Evolutionary conservation across 2,888 invertebrate species (phyloP).

Genomic region (Pasiphila rectangulata): DNA sequence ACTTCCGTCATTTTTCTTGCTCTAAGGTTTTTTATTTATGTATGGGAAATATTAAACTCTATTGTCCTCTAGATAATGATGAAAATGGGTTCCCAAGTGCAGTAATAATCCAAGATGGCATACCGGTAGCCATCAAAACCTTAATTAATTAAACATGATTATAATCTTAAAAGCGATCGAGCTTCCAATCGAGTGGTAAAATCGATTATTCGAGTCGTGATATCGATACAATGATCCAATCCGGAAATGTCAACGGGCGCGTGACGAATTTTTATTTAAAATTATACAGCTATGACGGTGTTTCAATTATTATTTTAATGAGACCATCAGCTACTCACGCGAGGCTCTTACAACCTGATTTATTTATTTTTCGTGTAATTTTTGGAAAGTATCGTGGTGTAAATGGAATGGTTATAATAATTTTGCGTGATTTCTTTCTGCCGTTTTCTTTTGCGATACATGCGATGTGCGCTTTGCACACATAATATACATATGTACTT

Average conservation of each 20-base stretch:
- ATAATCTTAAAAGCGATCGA: conserved; percentile 20
- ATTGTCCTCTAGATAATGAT: too few species aligned
- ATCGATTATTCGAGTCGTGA: conserved; percentile 32
- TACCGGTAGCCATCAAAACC: conserved; percentile 14
- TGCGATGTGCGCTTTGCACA: too few species aligned
- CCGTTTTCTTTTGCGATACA: too few species aligned
- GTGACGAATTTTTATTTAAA: conserved; percentile 46
- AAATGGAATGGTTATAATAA: too few species aligned
- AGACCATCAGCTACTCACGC: not conserved
- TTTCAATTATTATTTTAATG: conserved; percentile 7
- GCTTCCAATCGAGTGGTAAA: conserved; percentile 33
- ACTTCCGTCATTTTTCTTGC: too few species aligned
- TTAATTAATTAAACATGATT: conserved; percentile 18
- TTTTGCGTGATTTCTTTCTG: too few species aligned
- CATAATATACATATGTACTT: too few species aligned
- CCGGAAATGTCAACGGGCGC: conserved; percentile 40
- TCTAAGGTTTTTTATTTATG: not conserved
- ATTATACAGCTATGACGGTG: conserved; percentile 33
- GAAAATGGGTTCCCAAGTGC: not conserved
- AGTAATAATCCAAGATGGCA: not conserved
- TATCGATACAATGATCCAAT: conserved; percentile 33
- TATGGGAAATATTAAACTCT: too few species aligned
- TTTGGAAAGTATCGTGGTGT: not conserved
- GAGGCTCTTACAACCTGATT: not conserved
- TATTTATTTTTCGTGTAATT: not conserved